phyloP scores from a whole-genome alignment of 2,797 vertebrate genomes.

The Bradypodion pumilum region DNA sequence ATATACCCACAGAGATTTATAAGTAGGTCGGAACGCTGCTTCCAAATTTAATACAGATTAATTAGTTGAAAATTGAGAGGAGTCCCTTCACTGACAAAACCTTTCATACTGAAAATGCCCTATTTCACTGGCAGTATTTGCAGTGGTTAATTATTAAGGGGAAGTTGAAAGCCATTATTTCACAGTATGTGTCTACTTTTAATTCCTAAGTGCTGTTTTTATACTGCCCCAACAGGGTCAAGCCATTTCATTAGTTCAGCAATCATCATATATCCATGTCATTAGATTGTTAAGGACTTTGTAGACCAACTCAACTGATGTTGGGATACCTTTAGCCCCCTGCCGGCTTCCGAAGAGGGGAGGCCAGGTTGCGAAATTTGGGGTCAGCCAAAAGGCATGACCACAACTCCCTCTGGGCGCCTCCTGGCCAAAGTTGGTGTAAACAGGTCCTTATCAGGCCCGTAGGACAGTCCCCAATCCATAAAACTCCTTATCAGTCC shows the following conservation, averaged over 20 bases:
- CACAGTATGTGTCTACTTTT: slow-evolving; percentile 32
- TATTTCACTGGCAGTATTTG: slow-evolving; percentile 37
- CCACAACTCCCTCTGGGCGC: too few relatives aligned
- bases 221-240: slow-evolving; percentile 47
- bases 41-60: slow-evolving; percentile 73
- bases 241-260: slow-evolving; percentile 50
- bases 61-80: slow-evolving; percentile 68
- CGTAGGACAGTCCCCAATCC: too few relatives aligned
- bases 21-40: slow-evolving; percentile 70
- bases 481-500: too few relatives aligned
- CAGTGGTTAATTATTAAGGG: slow-evolving; percentile 26
- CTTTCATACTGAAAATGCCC: slow-evolving; percentile 52
- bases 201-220: slow-evolving; percentile 42
- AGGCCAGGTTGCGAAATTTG: too few relatives aligned
- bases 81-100: slow-evolving; percentile 63
- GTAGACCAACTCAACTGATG: slow-evolving; percentile 44
- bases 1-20: slow-evolving; percentile 60
- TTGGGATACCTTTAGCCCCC: too few relatives aligned
- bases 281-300: slow-evolving; percentile 38
- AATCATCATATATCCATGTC: slow-evolving; percentile 49
- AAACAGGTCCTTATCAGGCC: too few relatives aligned
- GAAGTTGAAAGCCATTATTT: slow-evolving; percentile 35
- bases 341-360: too few relatives aligned
- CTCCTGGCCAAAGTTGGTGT: too few relatives aligned
- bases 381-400: too few relatives aligned